A percentile compares a stretch with the other conserved stretches of the same genome.
phyloP scores from a whole-genome alignment of 2,797 vertebrate genomes.

The Tenualosa thibaudeaui region DNA sequence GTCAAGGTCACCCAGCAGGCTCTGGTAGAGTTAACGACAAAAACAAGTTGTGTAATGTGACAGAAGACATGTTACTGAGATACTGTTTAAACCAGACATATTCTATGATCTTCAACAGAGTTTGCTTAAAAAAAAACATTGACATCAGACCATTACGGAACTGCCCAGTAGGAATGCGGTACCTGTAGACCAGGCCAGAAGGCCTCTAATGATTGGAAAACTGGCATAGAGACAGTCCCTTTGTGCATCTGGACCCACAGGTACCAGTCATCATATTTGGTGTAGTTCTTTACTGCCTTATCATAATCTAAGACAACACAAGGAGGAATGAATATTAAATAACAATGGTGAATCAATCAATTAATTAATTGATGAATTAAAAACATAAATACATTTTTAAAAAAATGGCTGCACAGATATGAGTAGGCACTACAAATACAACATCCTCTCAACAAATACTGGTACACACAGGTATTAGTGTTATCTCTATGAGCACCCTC shows the following conservation, averaged over 20 bases:
- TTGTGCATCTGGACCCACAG: constrained; percentile 99
- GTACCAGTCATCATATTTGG: constrained; percentile 97
- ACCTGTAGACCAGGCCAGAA: constrained; percentile 98
- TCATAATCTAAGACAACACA: constrained; percentile 80
- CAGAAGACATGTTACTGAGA: not conserved
- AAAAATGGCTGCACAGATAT: no score
- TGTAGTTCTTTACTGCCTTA: constrained; percentile 92
- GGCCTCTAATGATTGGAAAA: constrained; percentile 96
- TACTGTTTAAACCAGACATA: not conserved
- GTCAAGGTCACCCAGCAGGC: constrained; percentile 88
- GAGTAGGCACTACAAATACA: no score
- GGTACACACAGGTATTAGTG: no score
- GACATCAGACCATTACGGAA: not conserved
- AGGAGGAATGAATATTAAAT: not conserved
- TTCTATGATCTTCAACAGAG: no score
- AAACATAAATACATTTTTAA: not conserved
- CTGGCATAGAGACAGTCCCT: constrained; percentile 94
- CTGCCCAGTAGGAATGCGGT: not conserved
- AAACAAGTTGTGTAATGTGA: constrained; percentile 26
- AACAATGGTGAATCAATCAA: no score
- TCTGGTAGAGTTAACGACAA: constrained; percentile 68
- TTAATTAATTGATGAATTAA: no score
- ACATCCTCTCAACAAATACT: no score
- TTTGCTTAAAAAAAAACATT: no score
- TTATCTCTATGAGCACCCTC: no score